phyloP scores from a whole-genome alignment of 2,113 vertebrate species.

The Ceuthmochares aereus region DNA sequence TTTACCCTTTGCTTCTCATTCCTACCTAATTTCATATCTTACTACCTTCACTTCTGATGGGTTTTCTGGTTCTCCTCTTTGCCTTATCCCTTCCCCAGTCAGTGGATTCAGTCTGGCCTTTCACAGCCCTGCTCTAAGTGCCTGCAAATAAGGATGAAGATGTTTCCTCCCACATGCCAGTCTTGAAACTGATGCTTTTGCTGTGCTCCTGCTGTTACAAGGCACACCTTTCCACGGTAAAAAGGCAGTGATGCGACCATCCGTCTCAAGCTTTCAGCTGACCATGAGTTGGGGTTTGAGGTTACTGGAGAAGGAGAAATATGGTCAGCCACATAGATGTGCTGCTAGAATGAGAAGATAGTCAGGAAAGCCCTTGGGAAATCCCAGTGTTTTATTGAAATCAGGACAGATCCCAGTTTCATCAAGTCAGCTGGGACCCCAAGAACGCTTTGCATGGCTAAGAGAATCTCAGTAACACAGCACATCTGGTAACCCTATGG shows the following conservation, averaged over 20 bases:
- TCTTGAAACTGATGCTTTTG: not conserved
- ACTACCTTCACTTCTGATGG: not conserved
- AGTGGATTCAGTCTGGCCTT: not conserved
- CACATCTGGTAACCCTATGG: conserved; percentile 50
- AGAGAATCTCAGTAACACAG: not conserved
- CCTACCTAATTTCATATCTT: not conserved
- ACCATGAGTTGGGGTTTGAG: not conserved
- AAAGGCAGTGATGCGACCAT: not conserved
- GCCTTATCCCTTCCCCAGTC: not conserved
- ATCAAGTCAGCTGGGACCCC: conserved; percentile 25
- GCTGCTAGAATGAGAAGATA: not conserved
- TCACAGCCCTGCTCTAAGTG: not conserved
- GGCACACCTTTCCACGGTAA: not conserved
- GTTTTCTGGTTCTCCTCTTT: not conserved
- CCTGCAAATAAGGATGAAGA: not conserved
- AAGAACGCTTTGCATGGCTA: not conserved
- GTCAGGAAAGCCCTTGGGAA: not conserved
- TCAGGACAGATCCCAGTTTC: conserved; percentile 2
- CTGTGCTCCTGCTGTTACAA: not conserved
- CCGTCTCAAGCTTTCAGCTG: not conserved
- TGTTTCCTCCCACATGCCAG: not conserved
- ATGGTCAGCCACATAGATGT: rapidly evolving
- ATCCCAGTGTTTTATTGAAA: not conserved
- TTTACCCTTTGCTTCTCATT: not conserved
- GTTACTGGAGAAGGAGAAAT: not conserved